These are phyloP conservation scores for Gulo gulo DNA, from an alignment of 2,113 vertebrate genomes.

Conservation along the genomic window DNA sequence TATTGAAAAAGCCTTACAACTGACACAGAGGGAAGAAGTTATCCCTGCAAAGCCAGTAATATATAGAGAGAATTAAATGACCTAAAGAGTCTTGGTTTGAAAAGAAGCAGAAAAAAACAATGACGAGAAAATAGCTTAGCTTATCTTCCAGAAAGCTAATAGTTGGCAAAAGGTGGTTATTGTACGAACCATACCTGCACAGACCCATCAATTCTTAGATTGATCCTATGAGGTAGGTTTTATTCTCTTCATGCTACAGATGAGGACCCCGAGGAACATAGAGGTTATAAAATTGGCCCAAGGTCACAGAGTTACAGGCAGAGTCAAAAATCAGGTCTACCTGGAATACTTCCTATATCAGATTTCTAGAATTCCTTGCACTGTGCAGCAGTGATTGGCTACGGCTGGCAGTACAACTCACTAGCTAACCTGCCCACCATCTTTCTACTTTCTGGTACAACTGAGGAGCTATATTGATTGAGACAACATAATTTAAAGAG, in stretches of 20 bases:
- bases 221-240: neutral
- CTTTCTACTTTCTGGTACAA: neutral
- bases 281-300: neutral
- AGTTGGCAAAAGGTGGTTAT: neutral
- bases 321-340: neutral
- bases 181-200: neutral
- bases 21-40: neutral
- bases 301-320: neutral
- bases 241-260: neutral
- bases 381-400: neutral
- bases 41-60: neutral
- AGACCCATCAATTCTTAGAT: neutral
- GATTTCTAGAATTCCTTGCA: neutral
- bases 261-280: neutral
- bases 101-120: neutral
- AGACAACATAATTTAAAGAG: neutral
- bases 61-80: neutral
- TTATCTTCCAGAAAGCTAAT: neutral
- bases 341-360: neutral
- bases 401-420: neutral
- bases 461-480: neutral
- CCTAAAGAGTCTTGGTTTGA: neutral
- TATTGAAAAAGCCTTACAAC: neutral
- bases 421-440: neutral
- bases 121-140: neutral